Percentiles rank a stretch among this genome's conserved stretches.
phyloP scores from a whole-genome alignment of 2,113 vertebrate species.

The crab-eating macaque (Macaca fascicularis) region DNA sequence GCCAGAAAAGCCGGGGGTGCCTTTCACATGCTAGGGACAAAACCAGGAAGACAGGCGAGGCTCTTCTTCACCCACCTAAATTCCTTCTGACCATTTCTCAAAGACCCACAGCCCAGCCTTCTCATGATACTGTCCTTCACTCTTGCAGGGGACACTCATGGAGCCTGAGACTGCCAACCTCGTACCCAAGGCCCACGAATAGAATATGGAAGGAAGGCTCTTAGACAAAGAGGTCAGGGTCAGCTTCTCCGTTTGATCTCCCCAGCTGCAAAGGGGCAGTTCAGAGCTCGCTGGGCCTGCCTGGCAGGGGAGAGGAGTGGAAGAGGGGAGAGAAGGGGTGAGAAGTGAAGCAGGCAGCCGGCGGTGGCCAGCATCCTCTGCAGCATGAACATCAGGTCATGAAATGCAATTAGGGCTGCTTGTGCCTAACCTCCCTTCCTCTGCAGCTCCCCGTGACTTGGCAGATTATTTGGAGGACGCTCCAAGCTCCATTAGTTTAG shows the following conservation, averaged over 20 bases:
- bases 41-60: background rate
- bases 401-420: background rate
- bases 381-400: background rate
- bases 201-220: background rate
- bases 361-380: background rate
- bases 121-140: background rate
- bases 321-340: background rate
- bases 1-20: background rate
- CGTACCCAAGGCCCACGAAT: background rate
- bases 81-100: background rate
- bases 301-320: background rate
- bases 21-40: background rate
- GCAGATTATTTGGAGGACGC: background rate
- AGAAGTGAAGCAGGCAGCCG: background rate
- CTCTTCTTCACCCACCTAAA: background rate
- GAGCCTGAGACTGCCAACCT: background rate
- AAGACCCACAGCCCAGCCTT: background rate
- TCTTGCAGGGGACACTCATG: background rate
- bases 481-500: background rate
- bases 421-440: background rate
- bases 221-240: background rate
- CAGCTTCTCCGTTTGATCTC: background rate
- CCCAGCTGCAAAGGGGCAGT: background rate
- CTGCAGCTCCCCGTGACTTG: background rate
- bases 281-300: background rate